Percentiles rank a stretch among this genome's conserved stretches.
Evolutionary conservation across 2,113 vertebrate species (phyloP).

Genomic region (Myotis brandtii): DNA sequence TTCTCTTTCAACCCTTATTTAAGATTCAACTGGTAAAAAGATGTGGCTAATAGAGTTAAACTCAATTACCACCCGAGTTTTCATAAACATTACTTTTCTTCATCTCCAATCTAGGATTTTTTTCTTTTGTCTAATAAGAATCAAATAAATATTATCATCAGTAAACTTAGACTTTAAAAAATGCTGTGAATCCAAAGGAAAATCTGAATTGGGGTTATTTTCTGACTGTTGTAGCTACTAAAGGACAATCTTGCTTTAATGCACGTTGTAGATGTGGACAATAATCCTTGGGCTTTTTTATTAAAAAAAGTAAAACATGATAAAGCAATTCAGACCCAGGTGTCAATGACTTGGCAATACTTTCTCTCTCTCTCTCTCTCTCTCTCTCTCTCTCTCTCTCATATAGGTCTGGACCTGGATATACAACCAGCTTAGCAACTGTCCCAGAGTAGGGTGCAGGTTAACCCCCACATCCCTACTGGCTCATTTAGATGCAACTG

Average conservation of each 20-base stretch:
- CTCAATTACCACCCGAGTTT: not conserved
- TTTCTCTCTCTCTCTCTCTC: not conserved
- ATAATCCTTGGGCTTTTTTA: not conserved
- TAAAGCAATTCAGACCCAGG: not conserved
- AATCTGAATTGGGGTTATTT: not conserved
- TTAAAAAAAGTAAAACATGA: constrained; percentile 4
- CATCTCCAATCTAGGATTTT: not conserved
- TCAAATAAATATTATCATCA: constrained; percentile 12
- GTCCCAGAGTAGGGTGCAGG: not conserved
- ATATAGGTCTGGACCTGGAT: not conserved
- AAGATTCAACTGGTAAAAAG: constrained; percentile 31
- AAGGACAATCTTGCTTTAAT: constrained; percentile 11
- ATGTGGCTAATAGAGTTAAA: not conserved
- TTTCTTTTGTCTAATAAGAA: not conserved
- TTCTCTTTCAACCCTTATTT: not conserved
- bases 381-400: not conserved
- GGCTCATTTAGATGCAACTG: not conserved
- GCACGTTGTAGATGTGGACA: not conserved
- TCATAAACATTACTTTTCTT: constrained; percentile 13
- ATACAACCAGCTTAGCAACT: not conserved
- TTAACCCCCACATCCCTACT: not conserved
- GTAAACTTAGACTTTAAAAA: not conserved
- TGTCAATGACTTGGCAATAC: not conserved
- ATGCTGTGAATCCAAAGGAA: not conserved
- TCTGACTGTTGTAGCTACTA: not conserved